A percentile compares a stretch with the other conserved stretches of the same genome.
Conservation (phyloP, 2,113 vertebrate species). For the Prunella fulvescens region DNA sequence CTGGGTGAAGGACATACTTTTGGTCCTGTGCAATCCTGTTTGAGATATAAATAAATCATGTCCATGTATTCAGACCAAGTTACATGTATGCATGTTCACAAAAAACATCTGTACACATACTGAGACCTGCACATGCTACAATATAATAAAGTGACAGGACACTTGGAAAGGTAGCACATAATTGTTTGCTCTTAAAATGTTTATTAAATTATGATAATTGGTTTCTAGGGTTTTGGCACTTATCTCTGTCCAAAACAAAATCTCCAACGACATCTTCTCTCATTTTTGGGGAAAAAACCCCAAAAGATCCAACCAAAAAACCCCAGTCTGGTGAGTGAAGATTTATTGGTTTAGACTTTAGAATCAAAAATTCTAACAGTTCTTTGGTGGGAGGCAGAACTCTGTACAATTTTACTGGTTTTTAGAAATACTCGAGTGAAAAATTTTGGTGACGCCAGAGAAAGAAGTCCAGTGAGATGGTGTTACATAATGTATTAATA, state of each 20-base stretch:
- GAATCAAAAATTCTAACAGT: constrained; percentile 18
- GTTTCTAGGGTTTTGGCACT: not conserved
- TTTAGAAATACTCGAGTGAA: constrained; percentile 40
- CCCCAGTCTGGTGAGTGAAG: not conserved
- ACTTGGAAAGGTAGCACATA: not conserved
- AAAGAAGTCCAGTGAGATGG: constrained; percentile 18
- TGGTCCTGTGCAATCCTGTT: not conserved
- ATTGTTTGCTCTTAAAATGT: not conserved
- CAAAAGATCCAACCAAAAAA: not conserved
- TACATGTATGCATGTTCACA: not conserved
- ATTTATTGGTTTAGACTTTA: constrained; percentile 48
- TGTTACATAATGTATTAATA: constrained; percentile 1
- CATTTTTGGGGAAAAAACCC: not conserved
- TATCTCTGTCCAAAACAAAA: constrained; percentile 14
- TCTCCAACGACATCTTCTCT: not conserved
- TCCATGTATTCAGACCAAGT: not conserved
- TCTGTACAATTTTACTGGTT: not conserved
- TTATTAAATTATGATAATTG: constrained; percentile 32
- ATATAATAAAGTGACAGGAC: not conserved
- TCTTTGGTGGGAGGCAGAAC: not conserved
- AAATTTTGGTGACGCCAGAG: constrained; percentile 45
- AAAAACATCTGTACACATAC: not conserved
- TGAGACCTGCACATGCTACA: not conserved
- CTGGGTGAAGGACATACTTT: not conserved
- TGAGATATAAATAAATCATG: not conserved